Evolutionary conservation across 1,140 invertebrate species (phyloP), one percentile per base, ranked within the genome.

Genomic region (Pomacea maculata): DNA sequence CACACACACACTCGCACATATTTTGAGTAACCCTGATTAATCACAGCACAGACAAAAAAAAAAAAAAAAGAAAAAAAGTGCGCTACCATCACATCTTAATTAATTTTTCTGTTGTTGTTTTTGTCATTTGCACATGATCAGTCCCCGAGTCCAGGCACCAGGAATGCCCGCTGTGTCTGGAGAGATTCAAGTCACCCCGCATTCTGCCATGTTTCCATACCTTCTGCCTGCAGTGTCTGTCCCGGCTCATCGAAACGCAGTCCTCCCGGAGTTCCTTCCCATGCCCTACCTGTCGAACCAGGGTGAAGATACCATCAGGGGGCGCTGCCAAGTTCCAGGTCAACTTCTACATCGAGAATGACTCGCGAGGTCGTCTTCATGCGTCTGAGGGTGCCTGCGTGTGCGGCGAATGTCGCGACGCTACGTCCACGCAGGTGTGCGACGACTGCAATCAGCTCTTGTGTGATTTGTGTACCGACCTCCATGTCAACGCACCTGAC

Each of bases 281-380:
- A 15, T 82, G 81, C 25, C 81, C 81, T 21, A 52, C 77, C 10
- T 82, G 81, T 25, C 67, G 77, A 63, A 19, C 54, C 61, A 25
- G 57, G n/a, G 72, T 82, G 11, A 25, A 70, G 2, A 55, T 82
- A n/a, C 81, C 81, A 11, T 10, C 70, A 34, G 71, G 71, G 6
- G 81, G 81, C 57, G 71, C 67, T 17, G 73, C 52, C 2, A 71
- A 68, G 19, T 82, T 82, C 54, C 81, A 78, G 64, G 77, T 72
- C 14, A 82, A 82, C 61, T 82, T 82, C 76, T 82, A 81, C 57
- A 81, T 81, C 55, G 75, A 77, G 67, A 55, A 75, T 34, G 75
- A 78, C 15, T 34, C 64, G 7, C 65, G 61, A 45, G n/a, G 29
- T 15, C 1, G 63, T 19, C 57, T 9, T 10, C 57, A 61, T 1